A percentile compares a stretch with the other conserved stretches of the same genome.
Conservation (phyloP, 1,140 invertebrate genomes). For the Wasmannia auropunctata region DNA sequence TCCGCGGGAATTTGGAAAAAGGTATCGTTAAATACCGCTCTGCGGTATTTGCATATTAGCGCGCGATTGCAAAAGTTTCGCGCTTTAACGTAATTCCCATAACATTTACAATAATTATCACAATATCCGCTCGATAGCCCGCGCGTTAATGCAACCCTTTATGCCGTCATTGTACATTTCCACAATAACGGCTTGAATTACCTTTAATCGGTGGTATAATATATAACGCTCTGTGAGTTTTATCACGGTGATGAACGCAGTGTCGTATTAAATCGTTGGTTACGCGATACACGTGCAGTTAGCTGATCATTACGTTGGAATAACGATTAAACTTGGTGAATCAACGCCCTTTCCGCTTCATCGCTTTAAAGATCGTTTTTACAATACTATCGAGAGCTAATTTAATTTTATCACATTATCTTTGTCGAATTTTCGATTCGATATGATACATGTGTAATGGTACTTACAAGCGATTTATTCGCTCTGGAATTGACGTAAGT, state of each 20-base stretch:
- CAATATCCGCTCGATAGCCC: neutral
- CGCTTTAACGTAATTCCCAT: neutral
- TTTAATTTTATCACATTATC: neutral
- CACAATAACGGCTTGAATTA: conserved; percentile 5
- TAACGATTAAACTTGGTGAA: neutral
- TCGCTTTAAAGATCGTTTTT: neutral
- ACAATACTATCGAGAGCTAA: neutral
- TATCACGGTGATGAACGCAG: conserved; percentile 5
- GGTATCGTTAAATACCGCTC: neutral
- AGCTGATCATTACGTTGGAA: conserved; percentile 26
- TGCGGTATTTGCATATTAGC: neutral
- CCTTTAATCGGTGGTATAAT: neutral
- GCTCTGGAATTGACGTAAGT: neutral
- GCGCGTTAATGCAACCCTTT: neutral
- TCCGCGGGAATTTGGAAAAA: neutral
- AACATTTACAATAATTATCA: conserved; percentile 7
- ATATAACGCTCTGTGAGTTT: neutral
- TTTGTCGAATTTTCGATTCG: neutral
- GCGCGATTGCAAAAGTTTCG: neutral
- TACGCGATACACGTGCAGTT: neutral
- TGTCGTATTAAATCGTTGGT: conserved; percentile 25
- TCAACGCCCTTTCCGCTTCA: neutral
- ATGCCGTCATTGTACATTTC: neutral
- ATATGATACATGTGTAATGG: neutral
- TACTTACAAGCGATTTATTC: neutral